These are phyloP conservation scores for Perizoma flavofasciatum DNA, from an alignment of 2,888 invertebrate species.

Conservation along the genomic window DNA sequence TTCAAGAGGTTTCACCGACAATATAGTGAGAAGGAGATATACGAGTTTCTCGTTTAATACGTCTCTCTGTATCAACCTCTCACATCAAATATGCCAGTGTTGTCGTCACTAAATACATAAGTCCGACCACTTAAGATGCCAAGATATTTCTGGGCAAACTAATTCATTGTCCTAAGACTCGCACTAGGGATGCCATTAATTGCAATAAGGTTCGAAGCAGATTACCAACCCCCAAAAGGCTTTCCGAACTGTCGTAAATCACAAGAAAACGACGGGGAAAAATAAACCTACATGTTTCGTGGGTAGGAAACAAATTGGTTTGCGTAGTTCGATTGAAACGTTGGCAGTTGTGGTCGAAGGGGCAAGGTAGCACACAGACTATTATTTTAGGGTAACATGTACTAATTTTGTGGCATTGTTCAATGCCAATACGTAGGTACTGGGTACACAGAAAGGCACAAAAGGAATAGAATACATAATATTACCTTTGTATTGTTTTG, in stretches of 20 bases:
- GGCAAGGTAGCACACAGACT: constrained; percentile 57
- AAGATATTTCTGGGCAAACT: constrained; percentile 38
- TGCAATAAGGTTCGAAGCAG: constrained; percentile 72
- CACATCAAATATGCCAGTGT: constrained; percentile 20
- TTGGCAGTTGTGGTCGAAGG: constrained; percentile 57
- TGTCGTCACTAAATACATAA: constrained; percentile 17
- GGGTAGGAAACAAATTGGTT: constrained; percentile 50
- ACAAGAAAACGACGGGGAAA: constrained; percentile 43
- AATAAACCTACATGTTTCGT: constrained; percentile 44
- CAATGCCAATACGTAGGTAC: constrained; percentile 34
- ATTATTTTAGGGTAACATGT: constrained; percentile 67
- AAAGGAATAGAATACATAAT: constrained; percentile 29
- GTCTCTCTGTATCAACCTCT: constrained; percentile 2
- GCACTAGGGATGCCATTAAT: constrained; percentile 71
- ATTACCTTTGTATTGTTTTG: constrained; percentile 38
- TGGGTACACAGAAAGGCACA: constrained; percentile 30
- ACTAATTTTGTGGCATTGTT: constrained; percentile 63
- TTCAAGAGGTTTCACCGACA: too few species aligned
- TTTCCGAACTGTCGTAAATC: constrained; percentile 67
- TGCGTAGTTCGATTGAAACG: constrained; percentile 63
- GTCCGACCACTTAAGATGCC: constrained; percentile 28
- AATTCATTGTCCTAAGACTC: constrained; percentile 48
- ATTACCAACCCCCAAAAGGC: constrained; percentile 71
- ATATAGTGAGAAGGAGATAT: too few species aligned
- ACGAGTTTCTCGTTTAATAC: not conserved